These are phyloP conservation scores for Nebria brevicollis DNA, from an alignment of 2,888 invertebrate species.

Conservation along the genomic window DNA sequence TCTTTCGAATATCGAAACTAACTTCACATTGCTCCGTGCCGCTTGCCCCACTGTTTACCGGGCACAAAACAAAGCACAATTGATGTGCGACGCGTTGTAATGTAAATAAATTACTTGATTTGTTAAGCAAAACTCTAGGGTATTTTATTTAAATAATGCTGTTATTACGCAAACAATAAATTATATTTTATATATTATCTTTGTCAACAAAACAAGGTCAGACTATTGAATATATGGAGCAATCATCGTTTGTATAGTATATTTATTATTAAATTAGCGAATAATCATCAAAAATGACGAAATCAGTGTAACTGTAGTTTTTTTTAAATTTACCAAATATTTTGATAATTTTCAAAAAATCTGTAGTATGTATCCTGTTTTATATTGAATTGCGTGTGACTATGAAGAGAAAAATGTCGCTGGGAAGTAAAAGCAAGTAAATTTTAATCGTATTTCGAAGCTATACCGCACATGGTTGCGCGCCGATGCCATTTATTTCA, in stretches of 20 bases:
- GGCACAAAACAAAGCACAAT: background rate
- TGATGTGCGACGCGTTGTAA: background rate
- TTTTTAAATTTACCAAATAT: too few species aligned
- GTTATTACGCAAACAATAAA: background rate
- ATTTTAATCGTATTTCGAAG: slow-evolving; percentile 17
- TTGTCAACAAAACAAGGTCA: slow-evolving; percentile 1
- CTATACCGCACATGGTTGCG: slow-evolving; percentile 51
- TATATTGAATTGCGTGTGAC: background rate
- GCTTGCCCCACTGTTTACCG: background rate
- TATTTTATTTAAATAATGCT: background rate
- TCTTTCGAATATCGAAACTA: slow-evolving; percentile 17
- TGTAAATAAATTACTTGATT: background rate
- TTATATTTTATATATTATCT: background rate
- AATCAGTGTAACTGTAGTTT: too few species aligned
- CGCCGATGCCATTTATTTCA: slow-evolving; percentile 60
- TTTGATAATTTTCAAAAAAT: too few species aligned
- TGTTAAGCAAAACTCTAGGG: background rate
- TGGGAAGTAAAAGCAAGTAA: background rate
- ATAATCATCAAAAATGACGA: background rate
- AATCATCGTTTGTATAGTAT: background rate
- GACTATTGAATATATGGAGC: background rate
- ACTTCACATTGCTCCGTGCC: background rate
- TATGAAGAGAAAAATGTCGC: background rate
- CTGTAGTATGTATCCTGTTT: too few species aligned
- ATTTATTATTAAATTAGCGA: background rate